Conservation (phyloP, 2,113 vertebrate species). For the Epinephelus moara region DNA sequence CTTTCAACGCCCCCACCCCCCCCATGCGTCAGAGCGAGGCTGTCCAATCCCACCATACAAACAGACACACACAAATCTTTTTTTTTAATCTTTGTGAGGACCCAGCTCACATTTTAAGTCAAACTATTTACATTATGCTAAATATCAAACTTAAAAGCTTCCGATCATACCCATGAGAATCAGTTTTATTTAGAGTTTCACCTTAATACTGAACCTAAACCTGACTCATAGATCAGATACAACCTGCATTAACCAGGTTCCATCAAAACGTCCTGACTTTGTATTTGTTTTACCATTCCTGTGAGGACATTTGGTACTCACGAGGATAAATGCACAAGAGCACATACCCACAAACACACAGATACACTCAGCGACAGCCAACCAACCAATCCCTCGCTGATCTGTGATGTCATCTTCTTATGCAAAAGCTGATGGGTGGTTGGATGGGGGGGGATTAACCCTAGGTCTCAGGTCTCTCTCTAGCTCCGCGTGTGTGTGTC, state of each 20-base stretch:
- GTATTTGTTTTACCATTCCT: background rate
- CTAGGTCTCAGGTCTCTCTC: conserved; percentile 71
- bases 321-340: conserved; percentile 36
- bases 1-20: conserved; percentile 59
- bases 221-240: background rate
- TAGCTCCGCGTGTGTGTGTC: conserved; percentile 30
- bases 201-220: background rate
- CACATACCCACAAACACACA: conserved; percentile 28
- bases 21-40: conserved; percentile 45
- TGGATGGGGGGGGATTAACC: conserved; percentile 82
- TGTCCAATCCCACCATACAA: conserved; percentile 58
- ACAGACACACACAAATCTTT: conserved; percentile 29
- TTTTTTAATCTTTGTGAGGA: conserved; percentile 16
- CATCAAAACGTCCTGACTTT: background rate
- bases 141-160: background rate
- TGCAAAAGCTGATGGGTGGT: conserved; percentile 79
- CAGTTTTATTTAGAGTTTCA: too few relatives aligned
- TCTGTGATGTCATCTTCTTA: conserved; percentile 84
- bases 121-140: background rate
- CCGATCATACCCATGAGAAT: background rate
- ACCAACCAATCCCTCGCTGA: conserved; percentile 66
- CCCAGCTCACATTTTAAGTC: background rate
- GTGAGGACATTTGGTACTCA: conserved; percentile 20
- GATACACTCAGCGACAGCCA: conserved; percentile 37
- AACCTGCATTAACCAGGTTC: background rate